phyloP scores from a whole-genome alignment of 2,888 invertebrate genomes.

The Nomada flava region DNA sequence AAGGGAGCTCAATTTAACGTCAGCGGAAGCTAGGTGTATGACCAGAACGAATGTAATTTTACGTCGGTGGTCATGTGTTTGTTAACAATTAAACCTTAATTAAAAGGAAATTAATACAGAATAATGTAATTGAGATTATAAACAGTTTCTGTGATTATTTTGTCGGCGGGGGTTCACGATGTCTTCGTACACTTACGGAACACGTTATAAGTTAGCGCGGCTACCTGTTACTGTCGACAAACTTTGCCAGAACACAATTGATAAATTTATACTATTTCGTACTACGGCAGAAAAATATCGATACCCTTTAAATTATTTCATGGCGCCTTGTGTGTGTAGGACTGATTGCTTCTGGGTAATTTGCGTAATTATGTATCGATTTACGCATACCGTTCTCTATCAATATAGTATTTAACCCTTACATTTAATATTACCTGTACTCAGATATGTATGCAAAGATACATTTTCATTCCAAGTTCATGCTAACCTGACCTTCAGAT shows the following conservation, averaged over 20 bases:
- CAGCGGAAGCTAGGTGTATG: no score
- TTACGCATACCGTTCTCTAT: not conserved
- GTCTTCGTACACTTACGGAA: constrained; percentile 5
- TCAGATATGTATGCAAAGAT: not conserved
- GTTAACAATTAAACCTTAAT: no score
- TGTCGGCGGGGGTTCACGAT: not conserved
- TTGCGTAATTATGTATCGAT: constrained; percentile 55
- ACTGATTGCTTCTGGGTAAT: constrained; percentile 32
- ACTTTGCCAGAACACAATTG: not conserved
- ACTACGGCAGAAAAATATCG: constrained; percentile 12
- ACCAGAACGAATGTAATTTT: no score
- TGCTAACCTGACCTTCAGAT: no score
- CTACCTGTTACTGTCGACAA: constrained; percentile 12
- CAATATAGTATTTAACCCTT: not conserved
- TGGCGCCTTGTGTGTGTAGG: not conserved
- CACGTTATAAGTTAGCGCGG: not conserved
- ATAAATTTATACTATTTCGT: not conserved
- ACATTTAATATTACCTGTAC: constrained; percentile 13
- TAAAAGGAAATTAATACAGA: no score
- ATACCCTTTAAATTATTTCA: constrained; percentile 28
- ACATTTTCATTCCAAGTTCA: no score
- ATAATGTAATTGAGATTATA: no score
- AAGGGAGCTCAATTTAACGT: no score
- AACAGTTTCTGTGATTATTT: not conserved
- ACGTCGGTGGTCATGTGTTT: no score